Base-by-base conservation (phyloP, 2,797 vertebrate species). In the Erpetoichthys calabaricus region DNA sequence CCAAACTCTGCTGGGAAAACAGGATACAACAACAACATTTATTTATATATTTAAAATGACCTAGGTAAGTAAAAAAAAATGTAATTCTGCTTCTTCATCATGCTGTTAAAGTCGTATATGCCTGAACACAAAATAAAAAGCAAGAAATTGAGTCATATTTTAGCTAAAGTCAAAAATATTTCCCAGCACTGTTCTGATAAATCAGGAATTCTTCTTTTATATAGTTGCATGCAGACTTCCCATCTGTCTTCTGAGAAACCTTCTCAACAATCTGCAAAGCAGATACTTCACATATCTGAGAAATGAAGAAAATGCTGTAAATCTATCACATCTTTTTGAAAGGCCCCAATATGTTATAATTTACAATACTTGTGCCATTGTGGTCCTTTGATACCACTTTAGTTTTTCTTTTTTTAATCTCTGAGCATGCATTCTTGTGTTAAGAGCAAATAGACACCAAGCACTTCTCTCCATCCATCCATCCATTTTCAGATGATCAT, bases 201-300 rank as follows among this genome's bases (percentile, higher is more conserved):
- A 62, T 58, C 57, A 59, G 53, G 5, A 43, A 78, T 84, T 82
- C 81, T 78, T 86, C 71, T 65, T 64, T 72, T 79, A 72, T 81
- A 76, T 76, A 66, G 74, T 81, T 77, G 76, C 80, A 75, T 80
- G 76, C 77, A 80, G 74, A 65, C 68, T 70, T 65, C 79, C 75
- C 79, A 81, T 80, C 78, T 81, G 77, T 84, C 80, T 88, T 86
- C 81, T 77, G 72, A 83, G 77, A 86, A 86, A 75, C 81, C 79
- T 79, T 69, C 71, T 79, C 76, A 78, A 73, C 83, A 85, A 83
- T 86, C 74, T 86, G 83, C 75, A 80, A 73, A 83, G 71, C 85
- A 87, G 82, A 88, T 81, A 80, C 80, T 69, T 83, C 69, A 84
- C 82, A 78, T 80, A 77, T 73, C 75, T 82, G 73, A 82, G 77